Percentiles rank a stretch among this genome's conserved stretches.
Evolutionary conservation across 2,113 vertebrate genomes (phyloP).

Genomic region (Nestor notabilis): DNA sequence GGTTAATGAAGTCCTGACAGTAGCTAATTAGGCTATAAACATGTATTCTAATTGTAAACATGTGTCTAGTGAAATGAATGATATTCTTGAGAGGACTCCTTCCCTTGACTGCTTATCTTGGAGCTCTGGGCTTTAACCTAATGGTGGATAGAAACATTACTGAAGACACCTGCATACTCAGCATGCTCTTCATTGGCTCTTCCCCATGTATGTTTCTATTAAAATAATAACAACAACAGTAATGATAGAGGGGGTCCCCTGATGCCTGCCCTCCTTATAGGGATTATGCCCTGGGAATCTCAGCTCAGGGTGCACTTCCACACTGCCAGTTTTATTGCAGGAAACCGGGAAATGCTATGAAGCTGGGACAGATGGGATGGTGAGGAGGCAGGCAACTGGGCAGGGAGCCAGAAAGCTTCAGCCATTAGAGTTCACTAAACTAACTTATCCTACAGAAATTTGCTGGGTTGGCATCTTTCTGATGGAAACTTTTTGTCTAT

Average conservation of each 20-base stretch:
- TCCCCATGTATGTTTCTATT: background rate
- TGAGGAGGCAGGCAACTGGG: background rate
- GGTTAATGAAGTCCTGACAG: background rate
- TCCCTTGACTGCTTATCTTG: background rate
- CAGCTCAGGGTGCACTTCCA: background rate
- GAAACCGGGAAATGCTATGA: background rate
- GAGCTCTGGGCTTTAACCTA: background rate
- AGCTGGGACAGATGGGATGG: conserved; percentile 7
- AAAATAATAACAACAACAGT: background rate
- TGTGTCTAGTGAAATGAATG: background rate
- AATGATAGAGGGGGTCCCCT: background rate
- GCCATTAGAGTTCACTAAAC: background rate
- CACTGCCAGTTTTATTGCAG: background rate
- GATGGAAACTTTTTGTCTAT: background rate
- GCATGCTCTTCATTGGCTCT: background rate
- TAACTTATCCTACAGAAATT: background rate
- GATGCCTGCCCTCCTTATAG: background rate
- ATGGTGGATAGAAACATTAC: background rate
- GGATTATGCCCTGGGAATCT: background rate
- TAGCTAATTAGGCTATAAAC: background rate
- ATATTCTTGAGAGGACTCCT: background rate
- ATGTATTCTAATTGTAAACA: background rate
- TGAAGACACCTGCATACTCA: background rate
- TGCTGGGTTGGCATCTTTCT: background rate
- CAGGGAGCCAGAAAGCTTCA: background rate